Base-by-base conservation (phyloP, 2,888 invertebrate genomes). In the Dicranocentrus wangi region DNA sequence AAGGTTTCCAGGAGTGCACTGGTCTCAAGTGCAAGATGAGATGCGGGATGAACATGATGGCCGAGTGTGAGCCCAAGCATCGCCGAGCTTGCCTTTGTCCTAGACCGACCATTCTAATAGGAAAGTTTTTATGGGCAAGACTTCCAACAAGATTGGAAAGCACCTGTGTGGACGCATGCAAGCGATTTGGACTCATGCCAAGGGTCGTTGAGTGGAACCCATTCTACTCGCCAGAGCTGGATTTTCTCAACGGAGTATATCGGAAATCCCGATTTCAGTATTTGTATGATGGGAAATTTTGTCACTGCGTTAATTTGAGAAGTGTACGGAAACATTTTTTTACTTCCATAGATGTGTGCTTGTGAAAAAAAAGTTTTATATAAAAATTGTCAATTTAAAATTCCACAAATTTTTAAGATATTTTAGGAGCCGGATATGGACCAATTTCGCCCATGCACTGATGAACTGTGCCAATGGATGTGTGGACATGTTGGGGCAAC, bases 151-250 rank as follows among this genome's bases (percentile, higher is more conserved):
- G 51, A 15, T 60, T 51, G 21, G 83, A 83, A 60, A 80, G 80
- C 19, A 58, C 76, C n/a, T 83, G 83, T 43, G 32, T 66, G 1
- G 63, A 80, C 43, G 23, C 82, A 0, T 83, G 83, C 39, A 23
- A 23, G 3, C 47, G 21, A 21, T 8, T 51, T 23, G 76, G 76
- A 1, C 25, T 80, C 0, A 60, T 53, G 17, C 55, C 83, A 2
- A 58, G 83, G 21, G 77, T 83, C 32, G 82, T 83, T 25, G 83
- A 83, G 28, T 83, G 82, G 82, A 83, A 83, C 53, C 83, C 83
- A 1, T 83, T 83, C 17, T 79, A 72, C n/a, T 43, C 70, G 1
- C 80, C 79, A 0, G 10, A 43, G 3, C 3, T 21, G 2, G 80
- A 82, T 43, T 60, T 25, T 15, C 32, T 61, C 1, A 27, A 42